Percentiles rank a stretch among this genome's conserved stretches.
phyloP scores from a whole-genome alignment of 2,113 vertebrate species.

The Oreotrochilus melanogaster region DNA sequence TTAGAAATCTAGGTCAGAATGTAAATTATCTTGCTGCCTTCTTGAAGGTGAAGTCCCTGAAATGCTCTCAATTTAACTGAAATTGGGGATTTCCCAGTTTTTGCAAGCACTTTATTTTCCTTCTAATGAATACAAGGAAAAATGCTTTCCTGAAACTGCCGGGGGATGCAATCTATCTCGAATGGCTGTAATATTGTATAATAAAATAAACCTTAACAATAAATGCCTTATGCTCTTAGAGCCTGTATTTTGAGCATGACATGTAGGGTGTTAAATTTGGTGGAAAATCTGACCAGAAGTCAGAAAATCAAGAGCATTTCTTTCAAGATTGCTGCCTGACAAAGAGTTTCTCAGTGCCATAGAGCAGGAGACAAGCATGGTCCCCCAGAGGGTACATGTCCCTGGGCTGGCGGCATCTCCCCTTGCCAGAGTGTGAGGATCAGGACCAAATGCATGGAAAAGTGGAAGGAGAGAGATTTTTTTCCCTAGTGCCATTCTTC shows the following conservation, averaged over 20 bases:
- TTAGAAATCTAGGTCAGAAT: slow-evolving; percentile 75
- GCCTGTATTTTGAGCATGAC: neutral
- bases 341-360: neutral
- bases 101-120: slow-evolving; percentile 66
- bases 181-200: slow-evolving; percentile 44
- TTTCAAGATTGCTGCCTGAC: neutral
- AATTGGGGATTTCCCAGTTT: slow-evolving; percentile 65
- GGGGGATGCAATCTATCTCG: slow-evolving; percentile 30
- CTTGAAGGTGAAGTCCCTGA: slow-evolving; percentile 69
- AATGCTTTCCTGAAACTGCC: slow-evolving; percentile 45
- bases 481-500: neutral
- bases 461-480: neutral
- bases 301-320: neutral
- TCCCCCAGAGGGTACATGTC: accelerated
- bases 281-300: slow-evolving; percentile 58
- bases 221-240: neutral
- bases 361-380: neutral
- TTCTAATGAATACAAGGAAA: slow-evolving; percentile 54
- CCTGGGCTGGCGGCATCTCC: accelerated
- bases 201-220: slow-evolving; percentile 59
- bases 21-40: slow-evolving; percentile 66
- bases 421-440: accelerated
- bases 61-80: slow-evolving; percentile 61
- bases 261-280: slow-evolving; percentile 36
- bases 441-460: no score